Conservation (phyloP, 1,140 invertebrate genomes). For the Riptortus pedestris region DNA sequence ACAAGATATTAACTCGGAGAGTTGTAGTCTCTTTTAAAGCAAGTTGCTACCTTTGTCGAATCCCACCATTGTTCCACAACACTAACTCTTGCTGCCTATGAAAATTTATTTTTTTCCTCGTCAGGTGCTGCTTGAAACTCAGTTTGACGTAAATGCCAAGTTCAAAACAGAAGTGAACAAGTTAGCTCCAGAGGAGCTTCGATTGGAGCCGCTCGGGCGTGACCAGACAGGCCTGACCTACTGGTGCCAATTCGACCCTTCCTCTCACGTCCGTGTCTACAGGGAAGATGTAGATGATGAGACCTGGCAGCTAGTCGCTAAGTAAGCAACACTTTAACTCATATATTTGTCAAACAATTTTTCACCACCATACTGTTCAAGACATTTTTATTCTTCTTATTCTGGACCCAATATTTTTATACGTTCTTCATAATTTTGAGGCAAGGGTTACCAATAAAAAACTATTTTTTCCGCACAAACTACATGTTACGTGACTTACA, state of each 20-base stretch:
- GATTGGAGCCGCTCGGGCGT: constrained; percentile 75
- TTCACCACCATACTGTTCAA: constrained; percentile 1
- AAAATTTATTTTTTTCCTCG: too few relatives aligned
- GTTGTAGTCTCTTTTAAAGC: too few relatives aligned
- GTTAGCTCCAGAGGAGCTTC: constrained; percentile 61
- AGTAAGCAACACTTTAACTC: constrained; percentile 48
- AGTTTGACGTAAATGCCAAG: constrained; percentile 88
- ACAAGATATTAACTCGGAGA: too few relatives aligned
- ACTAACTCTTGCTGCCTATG: too few relatives aligned
- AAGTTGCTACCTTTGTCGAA: too few relatives aligned
- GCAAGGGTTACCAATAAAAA: too few relatives aligned
- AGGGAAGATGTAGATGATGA: constrained; percentile 91
- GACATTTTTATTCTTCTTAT: too few relatives aligned
- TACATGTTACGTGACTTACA: too few relatives aligned
- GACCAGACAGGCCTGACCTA: constrained; percentile 83
- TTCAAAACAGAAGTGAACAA: constrained; percentile 89
- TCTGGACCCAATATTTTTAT: too few relatives aligned
- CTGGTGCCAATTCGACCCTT: constrained; percentile 84
- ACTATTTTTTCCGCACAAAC: too few relatives aligned
- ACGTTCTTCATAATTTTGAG: too few relatives aligned
- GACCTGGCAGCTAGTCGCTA: constrained; percentile 85
- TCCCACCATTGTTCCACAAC: too few relatives aligned
- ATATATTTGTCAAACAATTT: background rate
- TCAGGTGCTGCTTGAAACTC: constrained; percentile 79
- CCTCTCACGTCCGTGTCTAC: constrained; percentile 81